A percentile compares a stretch with the other conserved stretches of the same genome.
Evolutionary conservation across 1,140 invertebrate genomes (phyloP).

Genomic region (Rhyacophila brunnea): DNA sequence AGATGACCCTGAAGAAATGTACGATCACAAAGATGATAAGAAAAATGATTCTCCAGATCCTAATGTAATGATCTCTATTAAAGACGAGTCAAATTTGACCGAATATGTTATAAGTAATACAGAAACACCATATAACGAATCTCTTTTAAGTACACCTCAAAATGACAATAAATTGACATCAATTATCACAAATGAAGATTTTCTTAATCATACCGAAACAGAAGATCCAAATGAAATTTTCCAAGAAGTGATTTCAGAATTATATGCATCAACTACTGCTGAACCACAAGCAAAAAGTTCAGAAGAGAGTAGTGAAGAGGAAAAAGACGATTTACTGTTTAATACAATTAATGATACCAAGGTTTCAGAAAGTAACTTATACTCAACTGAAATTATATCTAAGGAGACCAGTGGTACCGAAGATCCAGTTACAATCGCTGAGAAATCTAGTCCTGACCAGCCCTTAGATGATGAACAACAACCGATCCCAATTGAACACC

Average conservation of each 20-base stretch:
- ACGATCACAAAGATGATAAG: conserved; percentile 22
- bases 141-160: not conserved
- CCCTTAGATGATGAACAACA: conserved; percentile 30
- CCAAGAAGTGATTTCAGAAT: conserved; percentile 29
- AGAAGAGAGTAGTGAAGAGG: conserved; percentile 30
- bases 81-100: no score
- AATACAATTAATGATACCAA: conserved; percentile 6
- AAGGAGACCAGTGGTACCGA: not conserved
- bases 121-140: no score
- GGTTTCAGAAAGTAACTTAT: not conserved
- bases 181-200: not conserved
- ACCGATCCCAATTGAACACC: conserved; percentile 28
- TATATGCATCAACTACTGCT: conserved; percentile 29
- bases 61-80: no score
- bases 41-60: not conserved
- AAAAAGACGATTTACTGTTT: conserved; percentile 5
- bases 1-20: conserved; percentile 36
- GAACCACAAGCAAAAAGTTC: conserved; percentile 6
- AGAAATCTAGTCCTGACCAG: conserved; percentile 19
- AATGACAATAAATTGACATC: not conserved
- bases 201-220: conserved; percentile 4
- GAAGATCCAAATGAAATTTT: conserved; percentile 26
- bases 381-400: conserved; percentile 7
- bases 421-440: conserved; percentile 4
- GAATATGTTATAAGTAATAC: no score